Percentiles rank a stretch among this genome's conserved stretches.
phyloP scores from a whole-genome alignment of 1,140 invertebrate genomes.

The Papilio polyxenes region DNA sequence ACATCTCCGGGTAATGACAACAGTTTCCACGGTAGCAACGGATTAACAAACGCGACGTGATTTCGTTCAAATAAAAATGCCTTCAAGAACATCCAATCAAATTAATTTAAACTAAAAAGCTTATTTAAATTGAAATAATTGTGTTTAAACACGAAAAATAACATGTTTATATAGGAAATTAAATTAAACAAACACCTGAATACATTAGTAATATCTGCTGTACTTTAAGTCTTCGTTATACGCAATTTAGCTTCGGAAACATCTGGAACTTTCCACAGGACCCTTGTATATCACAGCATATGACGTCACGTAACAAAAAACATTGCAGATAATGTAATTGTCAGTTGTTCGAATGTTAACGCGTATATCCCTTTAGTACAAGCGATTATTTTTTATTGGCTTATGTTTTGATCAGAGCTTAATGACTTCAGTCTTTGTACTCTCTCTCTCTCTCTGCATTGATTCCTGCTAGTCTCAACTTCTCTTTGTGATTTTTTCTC shows the following conservation, averaged over 20 bases:
- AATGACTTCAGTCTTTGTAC: no score
- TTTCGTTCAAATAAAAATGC: not conserved
- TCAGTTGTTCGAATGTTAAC: not conserved
- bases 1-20: not conserved
- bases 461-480: no score
- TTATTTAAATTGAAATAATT: no score
- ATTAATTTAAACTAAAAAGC: no score
- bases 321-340: not conserved
- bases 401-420: not conserved
- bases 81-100: no score
- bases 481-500: not conserved
- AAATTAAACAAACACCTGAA: not conserved
- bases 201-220: not conserved
- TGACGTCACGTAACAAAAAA: constrained; percentile 18
- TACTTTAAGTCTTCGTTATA: no score
- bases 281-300: constrained; percentile 18
- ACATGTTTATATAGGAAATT: no score
- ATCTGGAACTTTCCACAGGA: constrained; percentile 32
- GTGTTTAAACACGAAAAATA: no score
- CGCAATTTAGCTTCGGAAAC: no score
- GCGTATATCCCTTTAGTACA: not conserved
- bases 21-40: not conserved
- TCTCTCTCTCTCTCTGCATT: no score
- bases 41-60: not conserved
- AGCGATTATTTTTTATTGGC: not conserved